Conservation (phyloP, 2,888 invertebrate species). For the Drosophila lutescens region DNA sequence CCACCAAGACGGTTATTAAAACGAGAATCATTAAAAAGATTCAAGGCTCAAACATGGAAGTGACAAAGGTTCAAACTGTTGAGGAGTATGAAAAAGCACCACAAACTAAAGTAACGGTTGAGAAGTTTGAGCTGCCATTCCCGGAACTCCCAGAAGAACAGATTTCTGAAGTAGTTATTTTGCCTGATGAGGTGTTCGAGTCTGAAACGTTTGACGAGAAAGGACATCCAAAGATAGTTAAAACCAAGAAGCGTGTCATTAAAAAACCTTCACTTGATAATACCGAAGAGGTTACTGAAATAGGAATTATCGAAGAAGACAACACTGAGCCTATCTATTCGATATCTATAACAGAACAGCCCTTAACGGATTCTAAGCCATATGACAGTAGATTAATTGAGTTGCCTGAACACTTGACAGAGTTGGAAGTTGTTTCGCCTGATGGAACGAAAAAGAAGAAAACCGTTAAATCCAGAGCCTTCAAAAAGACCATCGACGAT, state of each 20-base stretch:
- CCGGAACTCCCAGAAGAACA: conserved; percentile 75
- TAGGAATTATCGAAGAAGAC: conserved; percentile 84
- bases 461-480: conserved; percentile 81
- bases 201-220: conserved; percentile 72
- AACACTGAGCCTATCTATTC: conserved; percentile 82
- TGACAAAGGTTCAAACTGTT: conserved; percentile 83
- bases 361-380: conserved; percentile 47
- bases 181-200: conserved; percentile 79
- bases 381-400: conserved; percentile 68
- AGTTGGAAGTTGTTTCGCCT: conserved; percentile 75
- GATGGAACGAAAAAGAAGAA: conserved; percentile 81
- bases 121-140: conserved; percentile 77
- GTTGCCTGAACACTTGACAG: conserved; percentile 82
- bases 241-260: conserved; percentile 83
- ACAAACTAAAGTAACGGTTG: conserved; percentile 80
- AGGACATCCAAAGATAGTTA: conserved; percentile 78
- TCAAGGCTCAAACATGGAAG: conserved; percentile 83
- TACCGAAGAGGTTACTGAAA: conserved; percentile 85
- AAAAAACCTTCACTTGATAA: conserved; percentile 84
- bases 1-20: conserved; percentile 82
- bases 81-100: conserved; percentile 84
- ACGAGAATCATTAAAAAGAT: conserved; percentile 85
- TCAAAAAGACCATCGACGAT: conserved; percentile 82
- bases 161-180: conserved; percentile 70
- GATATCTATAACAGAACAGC: conserved; percentile 74